Percentiles rank a stretch among this genome's conserved stretches.
phyloP scores from a whole-genome alignment of 2,888 invertebrate genomes.

The Acanthopleura granulata region DNA sequence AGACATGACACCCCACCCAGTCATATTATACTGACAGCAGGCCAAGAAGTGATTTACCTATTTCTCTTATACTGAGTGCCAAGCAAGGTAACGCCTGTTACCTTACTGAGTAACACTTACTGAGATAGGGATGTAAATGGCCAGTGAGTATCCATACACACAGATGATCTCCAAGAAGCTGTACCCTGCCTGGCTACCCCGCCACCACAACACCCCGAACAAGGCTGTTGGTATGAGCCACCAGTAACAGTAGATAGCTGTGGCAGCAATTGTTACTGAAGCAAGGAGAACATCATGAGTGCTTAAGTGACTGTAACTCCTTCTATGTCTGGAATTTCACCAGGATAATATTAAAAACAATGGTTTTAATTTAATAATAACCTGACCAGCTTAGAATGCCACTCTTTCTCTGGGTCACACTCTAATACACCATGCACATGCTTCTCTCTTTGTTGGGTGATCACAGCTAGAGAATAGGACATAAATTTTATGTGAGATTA shows the following conservation, averaged over 20 bases:
- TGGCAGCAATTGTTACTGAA: conserved; percentile 90
- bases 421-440: too few relatives aligned
- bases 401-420: too few relatives aligned
- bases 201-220: conserved; percentile 90
- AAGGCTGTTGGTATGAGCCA: conserved; percentile 86
- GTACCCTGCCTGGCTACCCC: conserved; percentile 71
- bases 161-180: conserved; percentile 89
- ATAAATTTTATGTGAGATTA: too few relatives aligned
- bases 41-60: too few relatives aligned
- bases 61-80: too few relatives aligned
- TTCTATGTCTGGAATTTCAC: not conserved
- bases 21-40: too few relatives aligned
- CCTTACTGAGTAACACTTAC: too few relatives aligned
- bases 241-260: conserved; percentile 89
- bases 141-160: conserved; percentile 94
- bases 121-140: conserved; percentile 94
- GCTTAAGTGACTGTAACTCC: not conserved
- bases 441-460: too few relatives aligned
- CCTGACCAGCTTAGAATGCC: not conserved
- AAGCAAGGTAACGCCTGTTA: too few relatives aligned
- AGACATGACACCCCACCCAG: too few relatives aligned
- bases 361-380: not conserved
- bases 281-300: conserved; percentile 26
- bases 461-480: too few relatives aligned
- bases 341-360: not conserved